A percentile compares a stretch with the other conserved stretches of the same genome.
Evolutionary conservation across 2,113 vertebrate species (phyloP).

Genomic region (Dicaeum eximium): DNA sequence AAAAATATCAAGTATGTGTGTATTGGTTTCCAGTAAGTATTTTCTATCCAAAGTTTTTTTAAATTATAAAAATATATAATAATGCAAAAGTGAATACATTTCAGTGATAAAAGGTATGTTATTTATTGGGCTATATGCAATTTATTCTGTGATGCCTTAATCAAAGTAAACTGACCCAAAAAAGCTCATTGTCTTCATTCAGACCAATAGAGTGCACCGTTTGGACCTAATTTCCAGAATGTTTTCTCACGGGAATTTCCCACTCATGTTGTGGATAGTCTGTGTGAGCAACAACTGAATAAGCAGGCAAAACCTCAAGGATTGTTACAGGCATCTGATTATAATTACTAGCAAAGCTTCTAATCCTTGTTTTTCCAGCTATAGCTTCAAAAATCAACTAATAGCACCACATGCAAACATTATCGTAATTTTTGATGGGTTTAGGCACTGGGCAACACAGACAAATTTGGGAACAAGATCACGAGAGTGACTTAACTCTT

Average conservation of each 20-base stretch:
- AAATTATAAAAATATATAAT: neutral
- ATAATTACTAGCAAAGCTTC: neutral
- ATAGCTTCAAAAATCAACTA: neutral
- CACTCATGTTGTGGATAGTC: neutral
- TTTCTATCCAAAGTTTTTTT: neutral
- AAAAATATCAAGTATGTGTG: neutral
- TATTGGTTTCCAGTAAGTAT: neutral
- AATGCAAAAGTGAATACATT: neutral
- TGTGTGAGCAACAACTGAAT: neutral
- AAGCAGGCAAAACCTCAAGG: neutral
- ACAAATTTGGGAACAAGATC: neutral
- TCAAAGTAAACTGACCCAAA: neutral
- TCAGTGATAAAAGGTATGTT: neutral
- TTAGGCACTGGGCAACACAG: neutral
- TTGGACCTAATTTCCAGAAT: neutral
- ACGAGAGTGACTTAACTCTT: neutral
- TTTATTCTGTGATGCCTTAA: neutral
- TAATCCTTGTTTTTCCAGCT: neutral
- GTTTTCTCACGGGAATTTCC: constrained; percentile 9
- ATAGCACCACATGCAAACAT: neutral
- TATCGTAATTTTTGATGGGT: neutral
- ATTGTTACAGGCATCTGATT: neutral
- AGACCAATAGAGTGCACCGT: neutral
- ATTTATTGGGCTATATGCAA: neutral
- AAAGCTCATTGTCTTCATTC: neutral